Evolutionary conservation across 2,113 vertebrate species (phyloP), one percentile per base, ranked within the genome.

Genomic region (Nematolebias whitei): DNA sequence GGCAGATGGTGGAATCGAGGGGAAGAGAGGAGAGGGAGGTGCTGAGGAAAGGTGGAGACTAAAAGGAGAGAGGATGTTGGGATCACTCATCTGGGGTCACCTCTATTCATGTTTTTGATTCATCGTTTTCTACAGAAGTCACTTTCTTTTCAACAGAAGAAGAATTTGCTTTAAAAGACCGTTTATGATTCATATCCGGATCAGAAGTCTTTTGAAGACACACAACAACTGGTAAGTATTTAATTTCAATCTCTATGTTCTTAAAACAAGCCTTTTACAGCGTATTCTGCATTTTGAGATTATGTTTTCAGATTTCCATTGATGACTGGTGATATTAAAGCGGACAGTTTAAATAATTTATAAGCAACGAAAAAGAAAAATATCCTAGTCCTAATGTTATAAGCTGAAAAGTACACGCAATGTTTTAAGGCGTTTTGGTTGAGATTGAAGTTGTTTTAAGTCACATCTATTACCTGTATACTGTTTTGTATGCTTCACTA

Each of bases 41-140:
- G 50, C 56, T 62, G 64, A 58, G 55, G 63, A 57, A 71, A 70
- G 77, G 79, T 75, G 80, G 80, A 67, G 82, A 83, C 65, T 67
- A 55, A 23, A 56, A 63, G 59, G 60, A 44, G 69, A 63, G 62
- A 66, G 61, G 7, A 29, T 68, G 24, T 71, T 71, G n/a, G 43
- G 39, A 64, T 62, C 22, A 35, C 56, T 72, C 43, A 35, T 56
- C 38, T 15, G 29, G 64, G 38, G 53, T 35, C 71, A 68, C 18
- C 40, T 53, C 44, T n/a, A n/a, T n/a, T n/a, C n/a, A n/a, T n/a
- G n/a, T n/a, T n/a, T n/a, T 41, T 43, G 52, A 29, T 69, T n/a
- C 22, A 51, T 38, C 10, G 12, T 54, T 41, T 56, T 56, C 48
- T 16, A 15, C 12, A 61, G 29, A 32, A 6, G 24, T 32, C 7